Evolutionary conservation across 2,797 vertebrate species (phyloP).

Genomic region (Threskiornis aethiopicus): DNA sequence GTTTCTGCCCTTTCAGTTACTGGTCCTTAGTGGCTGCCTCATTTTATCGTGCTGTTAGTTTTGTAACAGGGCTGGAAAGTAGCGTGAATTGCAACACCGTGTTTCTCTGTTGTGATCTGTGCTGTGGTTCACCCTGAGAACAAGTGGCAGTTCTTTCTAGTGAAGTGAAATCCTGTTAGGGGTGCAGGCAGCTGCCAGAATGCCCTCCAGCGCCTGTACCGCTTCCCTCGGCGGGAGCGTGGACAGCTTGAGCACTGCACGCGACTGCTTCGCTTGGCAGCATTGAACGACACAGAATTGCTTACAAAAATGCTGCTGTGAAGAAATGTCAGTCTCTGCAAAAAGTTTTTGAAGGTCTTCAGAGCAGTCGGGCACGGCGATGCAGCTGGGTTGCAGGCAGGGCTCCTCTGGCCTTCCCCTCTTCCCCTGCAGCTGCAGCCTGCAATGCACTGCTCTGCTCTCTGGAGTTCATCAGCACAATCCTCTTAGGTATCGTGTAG

Average conservation of each 20-base stretch:
- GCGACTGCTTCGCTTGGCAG: rapidly evolving
- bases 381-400: background rate
- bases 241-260: background rate
- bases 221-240: background rate
- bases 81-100: rapidly evolving
- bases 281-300: rapidly evolving
- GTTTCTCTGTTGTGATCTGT: background rate
- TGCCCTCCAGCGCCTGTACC: background rate
- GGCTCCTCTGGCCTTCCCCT: background rate
- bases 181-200: background rate
- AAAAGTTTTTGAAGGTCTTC: background rate
- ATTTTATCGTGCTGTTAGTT: background rate
- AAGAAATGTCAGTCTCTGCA: background rate
- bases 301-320: background rate
- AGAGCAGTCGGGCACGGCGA: rapidly evolving
- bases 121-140: background rate
- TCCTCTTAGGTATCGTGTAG: background rate
- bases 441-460: background rate
- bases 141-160: background rate
- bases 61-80: background rate
- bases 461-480: background rate
- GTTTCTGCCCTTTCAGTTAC: background rate
- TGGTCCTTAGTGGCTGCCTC: background rate
- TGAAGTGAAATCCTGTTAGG: background rate
- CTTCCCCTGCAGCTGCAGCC: background rate